phyloP scores from a whole-genome alignment of 1,140 invertebrate genomes.

The Eupristina koningsbergeri region DNA sequence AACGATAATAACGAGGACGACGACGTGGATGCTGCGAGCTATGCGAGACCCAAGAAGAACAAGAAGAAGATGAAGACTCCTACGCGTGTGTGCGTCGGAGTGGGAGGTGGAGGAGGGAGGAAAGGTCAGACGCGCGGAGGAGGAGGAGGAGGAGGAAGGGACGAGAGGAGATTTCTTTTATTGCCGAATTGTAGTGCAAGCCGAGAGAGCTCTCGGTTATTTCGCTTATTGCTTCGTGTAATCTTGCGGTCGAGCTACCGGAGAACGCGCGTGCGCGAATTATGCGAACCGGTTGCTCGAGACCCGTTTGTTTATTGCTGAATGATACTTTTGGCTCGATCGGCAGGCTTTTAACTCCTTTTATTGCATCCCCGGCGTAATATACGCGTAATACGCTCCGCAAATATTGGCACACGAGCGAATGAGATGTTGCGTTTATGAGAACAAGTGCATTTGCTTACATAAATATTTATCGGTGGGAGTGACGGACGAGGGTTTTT shows the following conservation, averaged over 20 bases:
- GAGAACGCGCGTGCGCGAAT: conserved; percentile 23
- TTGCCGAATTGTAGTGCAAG: conserved; percentile 42
- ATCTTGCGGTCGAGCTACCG: conserved; percentile 34
- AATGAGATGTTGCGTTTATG: neutral
- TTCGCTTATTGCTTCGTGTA: conserved; percentile 43
- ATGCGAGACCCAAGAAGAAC: too few species aligned
- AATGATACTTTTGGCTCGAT: conserved; percentile 2
- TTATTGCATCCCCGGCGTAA: neutral
- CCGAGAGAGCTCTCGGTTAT: conserved; percentile 32
- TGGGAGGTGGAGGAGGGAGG: conserved; percentile 6
- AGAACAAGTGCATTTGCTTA: neutral
- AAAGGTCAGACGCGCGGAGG: neutral
- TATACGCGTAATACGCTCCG: neutral
- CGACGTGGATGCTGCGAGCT: conserved; percentile 48
- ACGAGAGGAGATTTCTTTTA: conserved; percentile 33
- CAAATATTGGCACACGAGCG: too few species aligned
- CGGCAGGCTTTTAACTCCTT: neutral
- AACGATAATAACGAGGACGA: conserved; percentile 9
- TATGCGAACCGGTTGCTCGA: conserved; percentile 41
- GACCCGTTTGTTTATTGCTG: conserved; percentile 29
- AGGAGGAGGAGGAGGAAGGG: too few species aligned
- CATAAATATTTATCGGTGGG: neutral
- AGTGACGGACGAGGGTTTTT: too few species aligned
- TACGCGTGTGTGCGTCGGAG: conserved; percentile 10
- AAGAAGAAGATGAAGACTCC: too few species aligned